Conservation (phyloP, 37 sponge, comb jelly and placozoan genomes). For the Chondrosia reniformis region DNA sequence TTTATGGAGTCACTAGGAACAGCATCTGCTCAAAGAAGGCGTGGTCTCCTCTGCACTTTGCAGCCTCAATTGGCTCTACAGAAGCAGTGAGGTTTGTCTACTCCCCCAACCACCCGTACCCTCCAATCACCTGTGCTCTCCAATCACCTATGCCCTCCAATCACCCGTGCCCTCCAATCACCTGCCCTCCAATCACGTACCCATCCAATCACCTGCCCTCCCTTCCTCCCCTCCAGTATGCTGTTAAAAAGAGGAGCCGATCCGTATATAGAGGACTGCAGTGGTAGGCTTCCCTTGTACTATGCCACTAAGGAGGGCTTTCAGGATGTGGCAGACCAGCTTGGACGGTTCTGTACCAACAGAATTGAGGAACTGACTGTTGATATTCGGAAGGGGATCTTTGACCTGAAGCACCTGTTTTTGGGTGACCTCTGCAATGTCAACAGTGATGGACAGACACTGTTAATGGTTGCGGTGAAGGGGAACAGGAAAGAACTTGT, state of each 20-base stretch:
- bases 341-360: conserved; percentile 35
- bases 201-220: too few species aligned
- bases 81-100: conserved; percentile 36
- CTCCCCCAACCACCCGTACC: neutral
- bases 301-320: conserved; percentile 25
- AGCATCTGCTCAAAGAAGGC: neutral
- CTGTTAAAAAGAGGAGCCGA: conserved; percentile 67
- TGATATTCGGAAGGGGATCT: conserved; percentile 32
- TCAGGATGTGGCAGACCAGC: conserved; percentile 44
- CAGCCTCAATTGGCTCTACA: conserved; percentile 34
- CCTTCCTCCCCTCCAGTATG: conserved; percentile 22
- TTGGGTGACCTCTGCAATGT: conserved; percentile 45
- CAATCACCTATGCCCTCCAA: neutral
- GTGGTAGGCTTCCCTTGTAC: conserved; percentile 22
- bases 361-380: conserved; percentile 23
- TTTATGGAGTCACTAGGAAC: conserved; percentile 54
- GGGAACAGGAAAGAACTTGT: conserved; percentile 23
- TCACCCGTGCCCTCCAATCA: neutral
- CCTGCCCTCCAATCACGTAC: too few species aligned
- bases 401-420: conserved; percentile 25
- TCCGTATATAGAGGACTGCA: conserved; percentile 43
- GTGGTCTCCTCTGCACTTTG: conserved; percentile 58
- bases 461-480: conserved; percentile 54
- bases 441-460: conserved; percentile 43
- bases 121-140: neutral